These are phyloP conservation scores for Chaetorhynchus papuensis DNA, from an alignment of 2,113 vertebrate genomes.

Conservation along the genomic window DNA sequence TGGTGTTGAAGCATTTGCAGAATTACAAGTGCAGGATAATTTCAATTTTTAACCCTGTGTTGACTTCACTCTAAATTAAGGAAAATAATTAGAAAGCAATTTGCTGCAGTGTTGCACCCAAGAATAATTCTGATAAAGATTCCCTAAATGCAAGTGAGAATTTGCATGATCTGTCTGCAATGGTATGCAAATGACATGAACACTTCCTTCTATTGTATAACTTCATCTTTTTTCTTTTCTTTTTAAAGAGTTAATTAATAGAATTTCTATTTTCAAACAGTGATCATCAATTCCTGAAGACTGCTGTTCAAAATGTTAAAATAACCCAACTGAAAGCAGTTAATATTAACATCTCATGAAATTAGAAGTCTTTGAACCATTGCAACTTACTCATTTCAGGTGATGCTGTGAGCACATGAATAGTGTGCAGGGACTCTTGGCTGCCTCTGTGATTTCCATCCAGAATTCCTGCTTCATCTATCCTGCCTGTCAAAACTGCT, in stretches of 20 bases:
- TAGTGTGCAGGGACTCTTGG: constrained; percentile 57
- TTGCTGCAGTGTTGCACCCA: neutral
- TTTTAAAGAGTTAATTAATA: neutral
- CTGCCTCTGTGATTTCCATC: constrained; percentile 77
- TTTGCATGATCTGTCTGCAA: neutral
- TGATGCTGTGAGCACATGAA: constrained; percentile 60
- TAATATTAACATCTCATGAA: neutral
- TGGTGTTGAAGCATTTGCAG: neutral
- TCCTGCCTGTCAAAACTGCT: constrained; percentile 77
- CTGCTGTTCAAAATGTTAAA: neutral
- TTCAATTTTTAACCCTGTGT: neutral
- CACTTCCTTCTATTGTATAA: neutral
- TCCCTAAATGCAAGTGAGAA: neutral
- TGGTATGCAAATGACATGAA: neutral
- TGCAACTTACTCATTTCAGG: neutral
- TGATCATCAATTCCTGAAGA: neutral
- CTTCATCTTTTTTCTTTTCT: neutral
- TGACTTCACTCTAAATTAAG: neutral
- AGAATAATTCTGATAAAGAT: neutral
- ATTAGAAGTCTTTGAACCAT: neutral
- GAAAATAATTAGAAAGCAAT: neutral
- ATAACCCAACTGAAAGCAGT: neutral
- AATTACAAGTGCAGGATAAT: neutral
- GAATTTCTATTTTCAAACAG: neutral
- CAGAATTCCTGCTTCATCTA: constrained; percentile 76